phyloP scores from a whole-genome alignment of 2,113 vertebrate species.

The Pachyramphus minor region DNA sequence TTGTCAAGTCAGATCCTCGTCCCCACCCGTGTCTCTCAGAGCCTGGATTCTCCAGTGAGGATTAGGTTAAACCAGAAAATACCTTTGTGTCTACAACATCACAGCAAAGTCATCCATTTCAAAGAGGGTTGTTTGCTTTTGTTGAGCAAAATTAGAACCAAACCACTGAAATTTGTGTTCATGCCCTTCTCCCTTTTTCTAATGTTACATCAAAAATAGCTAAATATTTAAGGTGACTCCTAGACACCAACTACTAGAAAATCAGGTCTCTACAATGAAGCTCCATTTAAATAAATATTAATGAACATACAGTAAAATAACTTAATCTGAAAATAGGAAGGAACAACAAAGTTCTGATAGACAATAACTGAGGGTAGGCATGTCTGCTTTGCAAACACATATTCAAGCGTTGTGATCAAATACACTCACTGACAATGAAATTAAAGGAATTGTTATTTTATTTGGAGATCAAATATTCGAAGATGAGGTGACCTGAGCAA shows the following conservation, averaged over 20 bases:
- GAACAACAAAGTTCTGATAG: not conserved
- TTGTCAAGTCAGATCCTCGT: not conserved
- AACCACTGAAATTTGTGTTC: not conserved
- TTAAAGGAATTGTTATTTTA: not conserved
- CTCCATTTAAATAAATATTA: not conserved
- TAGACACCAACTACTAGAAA: not conserved
- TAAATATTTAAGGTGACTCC: not conserved
- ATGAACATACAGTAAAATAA: not conserved
- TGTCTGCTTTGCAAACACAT: not conserved
- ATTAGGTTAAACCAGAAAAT: not conserved
- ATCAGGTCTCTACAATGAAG: not conserved
- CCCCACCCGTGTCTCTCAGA: not conserved
- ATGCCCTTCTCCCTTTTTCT: not conserved
- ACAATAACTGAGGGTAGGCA: not conserved
- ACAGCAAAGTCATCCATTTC: not conserved
- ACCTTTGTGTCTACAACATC: not conserved
- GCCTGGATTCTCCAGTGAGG: not conserved
- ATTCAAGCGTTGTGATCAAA: conserved; percentile 1
- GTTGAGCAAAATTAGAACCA: not conserved
- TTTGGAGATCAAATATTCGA: conserved; percentile 20
- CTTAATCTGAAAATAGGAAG: not conserved
- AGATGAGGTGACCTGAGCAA: not conserved
- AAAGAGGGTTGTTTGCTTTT: not conserved
- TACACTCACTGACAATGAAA: conserved; percentile 21
- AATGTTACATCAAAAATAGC: not conserved